Evolutionary conservation across 2,797 vertebrate species (phyloP), one percentile per base, ranked within the genome.

Genomic region (Gallirallus australis): DNA sequence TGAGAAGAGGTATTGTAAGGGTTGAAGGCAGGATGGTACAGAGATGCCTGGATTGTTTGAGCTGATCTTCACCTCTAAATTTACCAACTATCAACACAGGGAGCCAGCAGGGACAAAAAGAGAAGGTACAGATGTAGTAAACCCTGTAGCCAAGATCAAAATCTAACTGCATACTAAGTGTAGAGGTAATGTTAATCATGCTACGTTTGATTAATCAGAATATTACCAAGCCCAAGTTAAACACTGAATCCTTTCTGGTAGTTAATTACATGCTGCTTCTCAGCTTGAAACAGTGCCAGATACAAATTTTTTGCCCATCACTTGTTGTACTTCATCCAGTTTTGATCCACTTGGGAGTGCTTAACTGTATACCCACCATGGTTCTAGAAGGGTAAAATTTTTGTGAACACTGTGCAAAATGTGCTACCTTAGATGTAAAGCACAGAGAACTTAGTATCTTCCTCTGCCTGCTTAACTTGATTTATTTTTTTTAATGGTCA

Each of bases 161-260:
- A 91, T 30, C 50, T 45, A 71, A 16, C 72, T 66, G 35, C 15
- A 17, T 53, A 39, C 6, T 47, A 77, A 45, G 33, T 7, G 8
- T 33, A 16, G 31, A 72, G 40, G 47, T 45, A 81, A 61, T 45
- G 53, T 30, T 64, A 61, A 80, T 52, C 53, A 33, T 64, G 19
- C 19, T 87, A 15, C 23, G 42, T 56, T 88, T 95, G 87, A 83
- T 88, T 86, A 93, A 93, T 56, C 65, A 88, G 42, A 86, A 92
- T 86, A 93, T 59, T 88, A 93, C 18, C 13, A 63, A 72, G 50
- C 11, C 31, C 6, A 39, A 18, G 7, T 3, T 76, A 28, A 91
- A 76, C 35, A 68, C 19, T 16, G 25, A 37, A 52, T 89, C 24
- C 28, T 89, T 88, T 93, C 79, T 86, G 47, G 14, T 65, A 45